Base-by-base conservation (phyloP, 2,797 vertebrate species). In the Cryptoblepharus egeriae region DNA sequence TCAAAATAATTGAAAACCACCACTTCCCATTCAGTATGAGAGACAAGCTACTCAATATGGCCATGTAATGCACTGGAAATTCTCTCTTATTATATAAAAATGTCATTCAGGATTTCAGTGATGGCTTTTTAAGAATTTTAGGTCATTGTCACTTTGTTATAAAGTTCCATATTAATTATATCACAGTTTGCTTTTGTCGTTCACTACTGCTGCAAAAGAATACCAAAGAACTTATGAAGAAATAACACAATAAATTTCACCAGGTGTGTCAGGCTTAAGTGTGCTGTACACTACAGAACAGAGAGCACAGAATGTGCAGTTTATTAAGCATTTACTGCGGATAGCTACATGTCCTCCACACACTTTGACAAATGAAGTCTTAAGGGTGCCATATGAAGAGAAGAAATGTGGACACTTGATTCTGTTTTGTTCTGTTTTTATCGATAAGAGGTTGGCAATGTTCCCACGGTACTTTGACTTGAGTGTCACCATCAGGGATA, bases 341-440 rank as follows among this genome's bases (percentile, higher is more conserved):
- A 9, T 83, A 67, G 16, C 30, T 81, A 81, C 71, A 22, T n/a
- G 63, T 79, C 42, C 32, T 87, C 49, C 45, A 42, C 3, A 42
- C 58, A 42, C 78, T 89, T 58, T 90, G 35, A 75, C 28, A 88
- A 82, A 84, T 49, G 5, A 84, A 12, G 2, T 81, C 75, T 85
- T 52, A 81, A 86, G 49, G 58, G 65, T 67, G 20, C 5, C 71
- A 4, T 57, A 65, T 39, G 75, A 69, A 75, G 72, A 83, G 80
- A 75, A 28, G 18, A 80, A 80, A 26, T 75, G 11, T 28, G 16
- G 26, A 71, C 58, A 20, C 26, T 80, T 74, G 81, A 20, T 85
- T 70, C 32, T 75, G 55, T 32, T 71, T 76, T 5, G 24, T 85
- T 70, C 32, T 75, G 55, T 32, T 71, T 76, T 5, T 58, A 13